phyloP scores from a whole-genome alignment of 2,888 invertebrate genomes.

The Lasioglossum calceatum region DNA sequence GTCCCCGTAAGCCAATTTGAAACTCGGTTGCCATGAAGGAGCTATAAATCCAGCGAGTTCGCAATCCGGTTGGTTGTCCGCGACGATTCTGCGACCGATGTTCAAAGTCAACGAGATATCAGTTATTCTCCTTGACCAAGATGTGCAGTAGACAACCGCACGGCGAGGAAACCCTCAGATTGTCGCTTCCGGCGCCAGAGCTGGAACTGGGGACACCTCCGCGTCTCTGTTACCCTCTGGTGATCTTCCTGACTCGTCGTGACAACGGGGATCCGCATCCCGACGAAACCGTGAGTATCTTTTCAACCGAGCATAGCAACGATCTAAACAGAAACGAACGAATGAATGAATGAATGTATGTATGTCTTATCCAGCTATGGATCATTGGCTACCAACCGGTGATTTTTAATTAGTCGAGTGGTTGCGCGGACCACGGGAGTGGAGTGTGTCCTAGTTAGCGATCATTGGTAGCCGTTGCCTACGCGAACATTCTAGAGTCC shows the following conservation, averaged over 20 bases:
- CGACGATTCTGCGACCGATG: not conserved
- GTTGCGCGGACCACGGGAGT: not conserved
- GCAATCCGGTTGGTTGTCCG: not conserved
- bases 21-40: not conserved
- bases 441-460: conserved; percentile 11
- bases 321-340: not conserved
- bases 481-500: not conserved
- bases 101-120: not conserved
- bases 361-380: not conserved
- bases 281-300: conserved; percentile 89
- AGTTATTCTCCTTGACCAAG: conserved; percentile 74
- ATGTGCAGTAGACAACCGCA: conserved; percentile 87
- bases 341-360: not conserved
- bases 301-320: not conserved
- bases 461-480: not conserved
- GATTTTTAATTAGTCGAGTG: conserved; percentile 12
- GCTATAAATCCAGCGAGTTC: not conserved
- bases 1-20: not conserved
- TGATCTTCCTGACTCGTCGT: conserved; percentile 90
- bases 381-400: not conserved
- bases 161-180: conserved; percentile 87
- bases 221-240: conserved; percentile 91
- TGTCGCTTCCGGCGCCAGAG: conserved; percentile 87
- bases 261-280: conserved; percentile 88
- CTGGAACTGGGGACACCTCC: conserved; percentile 90